Evolutionary conservation across 2,888 invertebrate genomes (phyloP), one percentile per base, ranked within the genome.

Genomic region (Exocentrus adspersus): DNA sequence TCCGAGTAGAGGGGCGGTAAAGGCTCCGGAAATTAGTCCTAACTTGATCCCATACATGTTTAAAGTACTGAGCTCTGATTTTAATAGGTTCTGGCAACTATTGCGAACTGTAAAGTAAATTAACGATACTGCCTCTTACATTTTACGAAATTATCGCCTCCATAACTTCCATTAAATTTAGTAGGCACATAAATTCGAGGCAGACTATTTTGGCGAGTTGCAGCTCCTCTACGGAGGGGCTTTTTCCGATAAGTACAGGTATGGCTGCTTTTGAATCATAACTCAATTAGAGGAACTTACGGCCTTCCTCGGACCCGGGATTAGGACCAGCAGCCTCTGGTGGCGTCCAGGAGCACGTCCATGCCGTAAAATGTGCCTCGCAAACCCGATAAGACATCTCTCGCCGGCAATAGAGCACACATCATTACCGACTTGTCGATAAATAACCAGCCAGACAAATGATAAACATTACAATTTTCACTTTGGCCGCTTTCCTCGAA

Each of bases 401-500:
- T 68, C 64, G 60, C 66, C 64, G 60, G 66, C 70, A 67, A 66
- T 68, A 67, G 37, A 32, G 59, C 70, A 74, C 74, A 73, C 74
- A 73, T 73, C 74, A 75, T 72, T 75, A 74, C 72, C 71, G 71
- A 64, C 64, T 62, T 60, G 61, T 65, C 67, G 70, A 74, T 75
- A 75, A 74, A 74, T 70, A 73, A 72, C 57, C 52, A 43, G 17
- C 57, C 67, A 68, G 71, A 72, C 73, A 68, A 70, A 75, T 75
- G 74, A 75, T 72, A 75, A 74, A 74, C 75, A 74, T 74, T 72
- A 74, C 71, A 75, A 75, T 76, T 76, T 75, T 75, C 74, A 69
- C 72, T 75, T 75, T 75, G 76, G 75, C 76, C 67, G 67, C 56
- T 62, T 68, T 72, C 74, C 68, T 59, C 53, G 65, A 58, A 65